Evolutionary conservation across 2,888 invertebrate species (phyloP).

Genomic region (Eulithis prunata): DNA sequence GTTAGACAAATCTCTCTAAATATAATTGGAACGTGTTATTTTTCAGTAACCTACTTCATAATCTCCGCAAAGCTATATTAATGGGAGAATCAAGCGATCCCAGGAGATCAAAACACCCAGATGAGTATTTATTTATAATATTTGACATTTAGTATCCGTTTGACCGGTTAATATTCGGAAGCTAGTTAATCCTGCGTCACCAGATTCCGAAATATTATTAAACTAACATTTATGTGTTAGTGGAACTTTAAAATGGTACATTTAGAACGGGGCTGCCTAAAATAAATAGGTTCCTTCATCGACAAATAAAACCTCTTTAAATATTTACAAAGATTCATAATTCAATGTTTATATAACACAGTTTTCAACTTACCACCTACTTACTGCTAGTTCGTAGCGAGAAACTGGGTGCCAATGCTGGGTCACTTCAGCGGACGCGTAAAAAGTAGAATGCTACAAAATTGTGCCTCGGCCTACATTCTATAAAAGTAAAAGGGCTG

Average conservation of each 20-base stretch:
- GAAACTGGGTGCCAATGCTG: neutral
- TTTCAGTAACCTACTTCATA: neutral
- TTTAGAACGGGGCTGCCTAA: conserved; percentile 5
- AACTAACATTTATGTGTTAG: conserved; percentile 22
- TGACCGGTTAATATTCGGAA: conserved; percentile 23
- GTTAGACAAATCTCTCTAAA: neutral
- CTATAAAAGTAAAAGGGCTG: neutral
- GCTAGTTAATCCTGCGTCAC: conserved; percentile 16
- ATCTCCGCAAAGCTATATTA: conserved; percentile 7
- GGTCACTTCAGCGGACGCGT: neutral
- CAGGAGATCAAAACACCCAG: conserved; percentile 17
- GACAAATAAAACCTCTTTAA: neutral
- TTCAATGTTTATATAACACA: conserved; percentile 17
- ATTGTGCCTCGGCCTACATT: neutral
- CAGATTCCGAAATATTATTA: conserved; percentile 22
- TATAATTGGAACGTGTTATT: neutral
- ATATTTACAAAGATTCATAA: neutral
- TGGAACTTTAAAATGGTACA: conserved; percentile 10
- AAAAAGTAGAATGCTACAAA: too few relatives aligned
- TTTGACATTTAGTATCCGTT: conserved; percentile 27
- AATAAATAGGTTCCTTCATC: neutral
- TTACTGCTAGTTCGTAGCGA: neutral
- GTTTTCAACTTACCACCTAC: neutral
- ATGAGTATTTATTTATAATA: conserved; percentile 8
- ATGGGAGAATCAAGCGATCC: neutral